These are phyloP conservation scores for Phlogophora meticulosa DNA, from an alignment of 2,888 invertebrate genomes.

Conservation along the genomic window DNA sequence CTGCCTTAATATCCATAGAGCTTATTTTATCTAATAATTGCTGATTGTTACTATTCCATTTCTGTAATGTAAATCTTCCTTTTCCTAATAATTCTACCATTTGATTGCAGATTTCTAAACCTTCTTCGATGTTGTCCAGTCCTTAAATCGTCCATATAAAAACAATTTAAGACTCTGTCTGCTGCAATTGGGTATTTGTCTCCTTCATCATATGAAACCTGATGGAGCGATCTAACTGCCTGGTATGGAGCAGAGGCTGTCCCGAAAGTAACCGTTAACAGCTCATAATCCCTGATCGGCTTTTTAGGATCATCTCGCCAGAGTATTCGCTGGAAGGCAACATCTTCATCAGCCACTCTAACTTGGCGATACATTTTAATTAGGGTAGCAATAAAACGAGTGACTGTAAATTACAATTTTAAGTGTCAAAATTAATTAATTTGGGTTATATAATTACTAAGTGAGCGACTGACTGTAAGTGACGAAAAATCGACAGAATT, in stretches of 20 bases:
- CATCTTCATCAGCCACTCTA: constrained; percentile 8
- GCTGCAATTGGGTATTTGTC: constrained; percentile 57
- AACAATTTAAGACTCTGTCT: constrained; percentile 42
- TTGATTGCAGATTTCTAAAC: constrained; percentile 19
- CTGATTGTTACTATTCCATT: constrained; percentile 29
- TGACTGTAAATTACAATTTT: too few species aligned
- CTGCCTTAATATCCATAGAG: neutral
- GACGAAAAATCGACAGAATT: too few species aligned
- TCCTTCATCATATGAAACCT: constrained; percentile 63
- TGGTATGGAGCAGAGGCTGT: constrained; percentile 67
- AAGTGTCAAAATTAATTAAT: too few species aligned
- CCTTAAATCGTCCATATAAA: constrained; percentile 30
- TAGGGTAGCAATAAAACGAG: too few species aligned
- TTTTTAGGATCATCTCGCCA: constrained; percentile 16
- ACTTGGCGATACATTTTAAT: constrained; percentile 26
- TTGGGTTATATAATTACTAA: too few species aligned
- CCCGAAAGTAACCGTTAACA: constrained; percentile 66
- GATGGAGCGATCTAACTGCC: constrained; percentile 64
- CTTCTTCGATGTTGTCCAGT: constrained; percentile 11
- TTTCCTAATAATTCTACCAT: constrained; percentile 24
- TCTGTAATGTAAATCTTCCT: neutral
- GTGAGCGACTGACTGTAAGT: too few species aligned
- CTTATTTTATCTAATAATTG: constrained; percentile 17
- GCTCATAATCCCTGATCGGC: constrained; percentile 50
- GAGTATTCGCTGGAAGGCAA: constrained; percentile 14